A percentile compares a stretch with the other conserved stretches of the same genome.
These are phyloP conservation scores for Lamellibrachia columna DNA, from an alignment of 2,888 invertebrate genomes.

Conservation along the genomic window DNA sequence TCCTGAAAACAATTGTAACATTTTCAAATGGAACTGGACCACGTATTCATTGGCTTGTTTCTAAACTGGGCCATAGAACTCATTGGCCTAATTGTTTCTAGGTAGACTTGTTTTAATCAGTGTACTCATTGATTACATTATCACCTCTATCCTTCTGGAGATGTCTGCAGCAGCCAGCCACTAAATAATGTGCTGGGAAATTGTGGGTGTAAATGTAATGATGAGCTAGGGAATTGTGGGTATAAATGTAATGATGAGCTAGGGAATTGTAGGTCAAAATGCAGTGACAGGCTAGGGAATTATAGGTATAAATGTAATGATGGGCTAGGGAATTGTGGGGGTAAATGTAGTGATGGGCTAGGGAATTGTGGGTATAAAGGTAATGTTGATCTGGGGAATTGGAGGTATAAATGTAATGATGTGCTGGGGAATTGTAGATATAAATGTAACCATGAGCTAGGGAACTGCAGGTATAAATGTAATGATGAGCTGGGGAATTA, in stretches of 20 bases:
- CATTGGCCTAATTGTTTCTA: too few relatives aligned
- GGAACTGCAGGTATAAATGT: background rate
- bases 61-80: too few relatives aligned
- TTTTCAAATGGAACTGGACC: too few relatives aligned
- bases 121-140: too few relatives aligned
- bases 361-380: background rate
- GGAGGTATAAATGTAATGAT: background rate
- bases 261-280: background rate
- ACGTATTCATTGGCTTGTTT: too few relatives aligned
- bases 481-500: background rate
- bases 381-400: background rate
- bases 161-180: too few relatives aligned
- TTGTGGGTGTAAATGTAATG: background rate
- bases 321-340: background rate
- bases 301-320: background rate
- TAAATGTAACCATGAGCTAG: background rate
- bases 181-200: background rate
- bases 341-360: background rate
- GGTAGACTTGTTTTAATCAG: too few relatives aligned
- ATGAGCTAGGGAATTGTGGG: background rate
- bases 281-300: background rate
- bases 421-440: background rate
- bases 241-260: background rate
- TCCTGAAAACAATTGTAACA: too few relatives aligned
- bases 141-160: too few relatives aligned